Evolutionary conservation across 2,888 invertebrate species (phyloP).

Genomic region (Steinernema hermaphroditum): DNA sequence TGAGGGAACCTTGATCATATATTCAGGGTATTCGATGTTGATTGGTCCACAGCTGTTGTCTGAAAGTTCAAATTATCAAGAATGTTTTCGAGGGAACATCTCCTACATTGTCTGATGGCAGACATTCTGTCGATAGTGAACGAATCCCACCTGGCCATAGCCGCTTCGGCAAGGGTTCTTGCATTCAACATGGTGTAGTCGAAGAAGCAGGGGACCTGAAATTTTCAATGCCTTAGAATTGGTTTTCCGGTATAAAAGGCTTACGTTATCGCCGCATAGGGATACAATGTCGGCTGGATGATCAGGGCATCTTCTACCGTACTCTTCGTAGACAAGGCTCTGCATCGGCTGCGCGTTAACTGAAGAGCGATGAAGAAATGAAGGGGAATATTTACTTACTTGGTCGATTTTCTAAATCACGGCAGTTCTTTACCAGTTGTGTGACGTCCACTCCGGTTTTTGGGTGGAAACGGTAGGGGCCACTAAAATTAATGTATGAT

Average conservation of each 20-base stretch:
- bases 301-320: neutral
- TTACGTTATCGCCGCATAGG: conserved; percentile 1
- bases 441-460: neutral
- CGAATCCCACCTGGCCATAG: neutral
- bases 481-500: no score
- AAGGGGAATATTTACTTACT: neutral
- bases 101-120: conserved; percentile 11
- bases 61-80: conserved; percentile 37
- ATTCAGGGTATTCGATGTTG: conserved; percentile 66
- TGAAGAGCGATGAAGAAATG: conserved; percentile 35
- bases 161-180: neutral
- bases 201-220: conserved; percentile 4
- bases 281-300: neutral
- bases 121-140: conserved; percentile 45
- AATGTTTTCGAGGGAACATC: neutral
- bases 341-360: neutral
- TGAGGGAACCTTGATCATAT: conserved; percentile 63
- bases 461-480: neutral
- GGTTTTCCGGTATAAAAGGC: neutral
- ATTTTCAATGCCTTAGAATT: no score
- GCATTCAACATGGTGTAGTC: conserved; percentile 48
- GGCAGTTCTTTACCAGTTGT: neutral
- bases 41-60: conserved; percentile 66
- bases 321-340: neutral
- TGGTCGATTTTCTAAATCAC: neutral